A percentile compares a stretch with the other conserved stretches of the same genome.
These are phyloP conservation scores for Ariopsis seemanni DNA, from an alignment of 2,113 vertebrate species.

Conservation along the genomic window DNA sequence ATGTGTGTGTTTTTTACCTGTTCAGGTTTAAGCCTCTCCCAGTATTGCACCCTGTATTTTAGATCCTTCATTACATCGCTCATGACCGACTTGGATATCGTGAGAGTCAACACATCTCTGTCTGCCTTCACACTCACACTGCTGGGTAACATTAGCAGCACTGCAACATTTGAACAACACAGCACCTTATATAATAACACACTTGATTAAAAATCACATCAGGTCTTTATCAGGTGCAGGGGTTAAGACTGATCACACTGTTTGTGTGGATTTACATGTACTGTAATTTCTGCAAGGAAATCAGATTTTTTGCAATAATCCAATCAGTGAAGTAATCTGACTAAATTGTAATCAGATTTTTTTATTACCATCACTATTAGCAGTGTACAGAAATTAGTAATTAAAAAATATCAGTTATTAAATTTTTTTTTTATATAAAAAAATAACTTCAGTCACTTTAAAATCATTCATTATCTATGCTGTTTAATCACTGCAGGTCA, in stretches of 20 bases:
- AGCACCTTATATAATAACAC: background rate
- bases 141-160: conserved; percentile 5
- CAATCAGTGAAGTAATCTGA: background rate
- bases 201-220: background rate
- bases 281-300: too few relatives aligned
- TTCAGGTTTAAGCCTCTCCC: conserved; percentile 35
- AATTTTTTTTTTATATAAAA: too few relatives aligned
- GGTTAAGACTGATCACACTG: background rate
- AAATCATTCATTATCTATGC: too few relatives aligned
- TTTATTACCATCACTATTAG: background rate
- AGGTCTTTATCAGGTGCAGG: background rate
- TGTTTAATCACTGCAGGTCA: too few relatives aligned
- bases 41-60: conserved; percentile 41
- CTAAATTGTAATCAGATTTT: background rate
- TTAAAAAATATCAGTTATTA: too few relatives aligned
- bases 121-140: conserved; percentile 20
- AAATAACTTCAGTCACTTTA: too few relatives aligned
- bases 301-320: background rate
- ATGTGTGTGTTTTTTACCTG: conserved; percentile 34
- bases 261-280: too few relatives aligned
- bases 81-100: conserved; percentile 39
- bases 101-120: conserved; percentile 23
- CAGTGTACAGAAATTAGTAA: background rate
- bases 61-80: background rate
- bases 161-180: conserved; percentile 23